Conservation (phyloP, 2,113 vertebrate genomes). For the Epinephelus lanceolatus region DNA sequence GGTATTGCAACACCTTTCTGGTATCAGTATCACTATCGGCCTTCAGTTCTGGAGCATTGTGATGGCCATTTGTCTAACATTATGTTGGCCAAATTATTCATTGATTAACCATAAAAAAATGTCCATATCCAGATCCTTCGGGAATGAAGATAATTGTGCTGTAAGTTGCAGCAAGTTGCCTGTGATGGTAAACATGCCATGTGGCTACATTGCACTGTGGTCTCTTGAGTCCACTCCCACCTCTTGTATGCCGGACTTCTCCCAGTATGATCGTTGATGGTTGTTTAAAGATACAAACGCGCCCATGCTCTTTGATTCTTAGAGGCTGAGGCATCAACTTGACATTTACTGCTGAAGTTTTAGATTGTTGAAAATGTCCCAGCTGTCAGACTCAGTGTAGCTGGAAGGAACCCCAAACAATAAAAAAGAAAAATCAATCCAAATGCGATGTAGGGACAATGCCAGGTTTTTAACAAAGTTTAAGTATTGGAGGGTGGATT, state of each 20-base stretch:
- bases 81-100: not conserved
- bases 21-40: no score
- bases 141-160: no score
- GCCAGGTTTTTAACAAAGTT: not conserved
- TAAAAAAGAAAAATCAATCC: conserved; percentile 19
- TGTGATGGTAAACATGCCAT: not conserved
- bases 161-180: no score
- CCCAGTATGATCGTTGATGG: not conserved
- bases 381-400: conserved; percentile 15
- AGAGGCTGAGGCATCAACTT: conserved; percentile 4
- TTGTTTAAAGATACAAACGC: not conserved
- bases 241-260: not conserved
- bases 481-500: conserved; percentile 37
- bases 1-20: no score
- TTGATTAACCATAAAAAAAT: not conserved
- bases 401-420: not conserved
- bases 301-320: not conserved
- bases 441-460: not conserved
- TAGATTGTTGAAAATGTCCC: conserved; percentile 13
- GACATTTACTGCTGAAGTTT: conserved; percentile 48
- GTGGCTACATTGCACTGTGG: not conserved
- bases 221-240: not conserved
- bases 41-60: not conserved
- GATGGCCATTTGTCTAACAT: not conserved
- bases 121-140: no score